These are phyloP conservation scores for Neodiprion virginianus DNA, from an alignment of 1,140 invertebrate genomes.

Conservation along the genomic window DNA sequence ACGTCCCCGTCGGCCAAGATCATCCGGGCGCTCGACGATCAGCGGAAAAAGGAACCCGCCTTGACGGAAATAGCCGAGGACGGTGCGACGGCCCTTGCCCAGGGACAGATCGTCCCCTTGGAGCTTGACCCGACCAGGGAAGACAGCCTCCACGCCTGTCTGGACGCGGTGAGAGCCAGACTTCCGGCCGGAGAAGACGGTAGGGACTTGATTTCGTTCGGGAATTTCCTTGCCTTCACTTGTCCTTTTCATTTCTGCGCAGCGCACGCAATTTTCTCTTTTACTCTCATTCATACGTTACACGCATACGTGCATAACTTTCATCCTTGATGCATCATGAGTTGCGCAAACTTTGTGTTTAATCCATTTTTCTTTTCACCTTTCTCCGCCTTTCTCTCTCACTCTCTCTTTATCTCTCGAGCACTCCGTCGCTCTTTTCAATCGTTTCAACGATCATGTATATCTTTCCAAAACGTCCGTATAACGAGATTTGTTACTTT, in stretches of 20 bases:
- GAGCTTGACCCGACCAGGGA: conserved; percentile 81
- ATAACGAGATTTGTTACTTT: too few relatives aligned
- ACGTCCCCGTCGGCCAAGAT: conserved; percentile 64
- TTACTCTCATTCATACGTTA: conserved; percentile 8
- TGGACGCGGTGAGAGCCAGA: conserved; percentile 77
- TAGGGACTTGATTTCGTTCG: conserved; percentile 43
- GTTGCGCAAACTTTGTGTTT: too few relatives aligned
- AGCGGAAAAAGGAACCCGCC: conserved; percentile 57
- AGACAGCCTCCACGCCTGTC: conserved; percentile 78
- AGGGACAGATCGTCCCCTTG: conserved; percentile 70
- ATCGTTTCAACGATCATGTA: too few relatives aligned
- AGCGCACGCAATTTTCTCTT: conserved; percentile 6
- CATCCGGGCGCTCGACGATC: conserved; percentile 65
- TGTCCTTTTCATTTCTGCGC: conserved; percentile 7
- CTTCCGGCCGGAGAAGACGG: conserved; percentile 82
- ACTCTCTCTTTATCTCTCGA: too few relatives aligned
- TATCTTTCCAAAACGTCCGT: too few relatives aligned
- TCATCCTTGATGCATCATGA: neutral
- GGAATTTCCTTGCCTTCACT: conserved; percentile 5
- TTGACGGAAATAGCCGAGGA: conserved; percentile 52
- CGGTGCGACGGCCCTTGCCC: conserved; percentile 53
- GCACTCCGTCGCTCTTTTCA: too few relatives aligned
- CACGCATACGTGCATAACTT: neutral
- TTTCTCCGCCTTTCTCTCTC: too few relatives aligned
- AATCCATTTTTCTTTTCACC: too few relatives aligned